Conservation (phyloP, 2,113 vertebrate species). For the Sardina pilchardus region DNA sequence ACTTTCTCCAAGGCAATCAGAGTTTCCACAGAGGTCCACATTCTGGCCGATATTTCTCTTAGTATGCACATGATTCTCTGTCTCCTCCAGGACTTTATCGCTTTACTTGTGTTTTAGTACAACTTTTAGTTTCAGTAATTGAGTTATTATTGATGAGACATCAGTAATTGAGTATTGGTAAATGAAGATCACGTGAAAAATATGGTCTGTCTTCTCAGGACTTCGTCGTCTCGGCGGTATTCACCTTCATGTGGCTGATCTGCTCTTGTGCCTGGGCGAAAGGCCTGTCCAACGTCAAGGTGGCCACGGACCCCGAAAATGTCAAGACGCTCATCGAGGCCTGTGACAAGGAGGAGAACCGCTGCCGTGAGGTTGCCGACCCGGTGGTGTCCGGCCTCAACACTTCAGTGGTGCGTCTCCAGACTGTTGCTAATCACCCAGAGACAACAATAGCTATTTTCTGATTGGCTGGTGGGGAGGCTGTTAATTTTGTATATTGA, state of each 20-base stretch:
- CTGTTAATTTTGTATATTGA: no score
- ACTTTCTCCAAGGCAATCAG: no score
- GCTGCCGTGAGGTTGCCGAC: slow-evolving; percentile 78
- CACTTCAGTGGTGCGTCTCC: slow-evolving; percentile 79
- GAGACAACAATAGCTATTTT: no score
- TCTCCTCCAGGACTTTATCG: no score
- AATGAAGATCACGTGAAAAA: background rate
- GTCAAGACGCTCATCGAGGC: slow-evolving; percentile 72
- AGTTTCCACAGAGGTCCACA: no score
- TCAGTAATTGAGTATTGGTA: background rate
- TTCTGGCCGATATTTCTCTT: no score
- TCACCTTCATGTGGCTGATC: slow-evolving; percentile 89
- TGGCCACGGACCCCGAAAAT: slow-evolving; percentile 77
- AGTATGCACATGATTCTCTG: no score
- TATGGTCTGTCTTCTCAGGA: slow-evolving; percentile 65
- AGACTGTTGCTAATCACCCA: background rate
- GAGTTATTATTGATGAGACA: background rate
- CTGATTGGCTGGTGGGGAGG: no score
- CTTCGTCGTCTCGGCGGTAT: slow-evolving; percentile 79
- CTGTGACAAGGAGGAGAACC: slow-evolving; percentile 60
- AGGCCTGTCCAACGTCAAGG: slow-evolving; percentile 83
- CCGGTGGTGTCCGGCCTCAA: slow-evolving; percentile 86
- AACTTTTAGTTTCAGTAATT: no score
- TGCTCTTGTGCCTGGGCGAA: slow-evolving; percentile 87
- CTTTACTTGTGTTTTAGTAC: background rate